These are phyloP conservation scores for Lepidostoma basale DNA, from an alignment of 1,140 invertebrate genomes.

Conservation along the genomic window DNA sequence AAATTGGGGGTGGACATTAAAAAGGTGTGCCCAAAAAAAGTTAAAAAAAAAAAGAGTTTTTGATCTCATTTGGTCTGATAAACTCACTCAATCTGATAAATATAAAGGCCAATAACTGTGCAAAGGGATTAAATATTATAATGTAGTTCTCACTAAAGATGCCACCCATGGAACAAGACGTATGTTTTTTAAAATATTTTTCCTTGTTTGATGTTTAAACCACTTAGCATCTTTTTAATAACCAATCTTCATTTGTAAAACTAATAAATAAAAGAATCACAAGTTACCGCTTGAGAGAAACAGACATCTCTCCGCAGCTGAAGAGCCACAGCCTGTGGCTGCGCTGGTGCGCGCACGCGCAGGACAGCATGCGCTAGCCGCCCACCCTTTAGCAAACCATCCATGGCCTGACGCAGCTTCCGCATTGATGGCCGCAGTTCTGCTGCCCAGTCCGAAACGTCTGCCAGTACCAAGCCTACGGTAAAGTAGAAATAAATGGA, in stretches of 20 bases:
- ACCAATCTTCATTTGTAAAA: neutral
- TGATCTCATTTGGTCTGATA: too few relatives aligned
- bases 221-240: too few relatives aligned
- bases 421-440: slow-evolving; percentile 81
- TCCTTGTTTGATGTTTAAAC: too few relatives aligned
- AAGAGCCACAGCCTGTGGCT: slow-evolving; percentile 62
- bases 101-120: too few relatives aligned
- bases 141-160: too few relatives aligned
- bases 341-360: slow-evolving; percentile 73
- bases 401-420: slow-evolving; percentile 81
- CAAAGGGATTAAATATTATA: too few relatives aligned
- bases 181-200: neutral
- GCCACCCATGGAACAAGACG: too few relatives aligned
- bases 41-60: too few relatives aligned
- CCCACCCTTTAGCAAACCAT: slow-evolving; percentile 80
- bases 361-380: slow-evolving; percentile 87
- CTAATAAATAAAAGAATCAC: neutral
- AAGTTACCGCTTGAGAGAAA: slow-evolving; percentile 88
- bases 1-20: too few relatives aligned
- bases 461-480: slow-evolving; percentile 66
- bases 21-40: too few relatives aligned
- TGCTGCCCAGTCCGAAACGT: slow-evolving; percentile 74
- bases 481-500: too few relatives aligned
- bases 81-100: too few relatives aligned
- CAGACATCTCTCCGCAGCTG: slow-evolving; percentile 84